Conservation (phyloP, 1,140 invertebrate species). For the Globodera ellingtonae region DNA sequence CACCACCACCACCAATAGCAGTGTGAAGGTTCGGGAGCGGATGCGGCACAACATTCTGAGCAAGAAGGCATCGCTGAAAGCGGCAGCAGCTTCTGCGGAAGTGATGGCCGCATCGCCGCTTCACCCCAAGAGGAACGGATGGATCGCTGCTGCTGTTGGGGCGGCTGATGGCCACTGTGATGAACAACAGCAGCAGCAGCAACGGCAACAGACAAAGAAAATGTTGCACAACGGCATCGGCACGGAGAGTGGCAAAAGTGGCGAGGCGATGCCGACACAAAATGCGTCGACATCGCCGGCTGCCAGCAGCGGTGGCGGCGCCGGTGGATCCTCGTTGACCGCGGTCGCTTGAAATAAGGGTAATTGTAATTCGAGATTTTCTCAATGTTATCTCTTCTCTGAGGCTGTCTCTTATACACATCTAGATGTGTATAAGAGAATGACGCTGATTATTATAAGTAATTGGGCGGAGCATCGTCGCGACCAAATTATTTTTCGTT, state of each 20-base stretch:
- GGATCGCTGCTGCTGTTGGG: not conserved
- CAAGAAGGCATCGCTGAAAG: not conserved
- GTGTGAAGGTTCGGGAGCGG: slow-evolving; percentile 9
- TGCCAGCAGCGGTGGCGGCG: not conserved
- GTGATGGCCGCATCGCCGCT: not conserved
- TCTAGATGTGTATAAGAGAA: no score
- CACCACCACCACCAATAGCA: not conserved
- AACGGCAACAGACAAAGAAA: not conserved
- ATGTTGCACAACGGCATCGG: not conserved
- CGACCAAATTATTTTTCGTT: no score
- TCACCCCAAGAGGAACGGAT: not conserved
- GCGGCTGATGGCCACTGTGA: not conserved
- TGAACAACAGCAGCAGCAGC: not conserved
- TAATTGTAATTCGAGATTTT: no score
- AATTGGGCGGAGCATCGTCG: no score
- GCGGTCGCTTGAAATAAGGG: not conserved
- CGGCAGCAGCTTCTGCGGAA: not conserved
- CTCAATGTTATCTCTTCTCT: no score
- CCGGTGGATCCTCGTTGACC: not conserved
- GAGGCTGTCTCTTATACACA: no score
- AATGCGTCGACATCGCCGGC: not conserved
- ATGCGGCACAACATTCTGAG: slow-evolving; percentile 11
- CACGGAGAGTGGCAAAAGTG: not conserved
- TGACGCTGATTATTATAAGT: no score
- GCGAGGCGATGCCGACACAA: not conserved